Evolutionary conservation across 2,888 invertebrate genomes (phyloP).

Genomic region (Acleris literana): DNA sequence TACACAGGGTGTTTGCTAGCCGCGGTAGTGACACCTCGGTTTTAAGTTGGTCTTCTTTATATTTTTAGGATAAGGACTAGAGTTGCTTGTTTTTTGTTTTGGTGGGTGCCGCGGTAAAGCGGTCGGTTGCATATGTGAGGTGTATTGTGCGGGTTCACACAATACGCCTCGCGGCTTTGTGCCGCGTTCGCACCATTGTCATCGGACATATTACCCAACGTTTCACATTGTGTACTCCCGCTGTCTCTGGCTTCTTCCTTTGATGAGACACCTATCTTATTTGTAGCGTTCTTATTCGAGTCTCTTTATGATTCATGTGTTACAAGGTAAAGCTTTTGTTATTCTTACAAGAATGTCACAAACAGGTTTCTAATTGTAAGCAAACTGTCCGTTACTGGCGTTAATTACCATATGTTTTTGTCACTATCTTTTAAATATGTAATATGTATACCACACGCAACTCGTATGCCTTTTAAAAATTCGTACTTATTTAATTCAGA

Average conservation of each 20-base stretch:
- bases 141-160: constrained; percentile 79
- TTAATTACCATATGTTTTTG: background rate
- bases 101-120: constrained; percentile 53
- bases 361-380: constrained; percentile 8
- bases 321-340: constrained; percentile 33
- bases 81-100: constrained; percentile 58
- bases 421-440: too few relatives aligned
- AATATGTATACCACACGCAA: too few relatives aligned
- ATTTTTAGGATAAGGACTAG: constrained; percentile 49
- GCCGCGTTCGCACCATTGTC: constrained; percentile 77
- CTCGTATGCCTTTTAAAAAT: background rate
- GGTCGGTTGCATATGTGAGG: constrained; percentile 72
- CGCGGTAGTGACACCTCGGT: constrained; percentile 38
- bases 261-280: constrained; percentile 71
- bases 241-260: constrained; percentile 74
- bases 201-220: constrained; percentile 80
- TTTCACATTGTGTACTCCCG: constrained; percentile 75
- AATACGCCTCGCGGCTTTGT: constrained; percentile 78
- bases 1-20: constrained; percentile 50
- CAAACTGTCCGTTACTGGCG: constrained; percentile 1
- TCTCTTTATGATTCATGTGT: constrained; percentile 38
- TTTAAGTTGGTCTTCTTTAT: constrained; percentile 42
- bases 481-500: background rate
- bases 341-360: constrained; percentile 30
- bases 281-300: constrained; percentile 49